These are phyloP conservation scores for Nothobranchius kuhntae DNA, from an alignment of 2,113 vertebrate genomes.

Conservation along the genomic window DNA sequence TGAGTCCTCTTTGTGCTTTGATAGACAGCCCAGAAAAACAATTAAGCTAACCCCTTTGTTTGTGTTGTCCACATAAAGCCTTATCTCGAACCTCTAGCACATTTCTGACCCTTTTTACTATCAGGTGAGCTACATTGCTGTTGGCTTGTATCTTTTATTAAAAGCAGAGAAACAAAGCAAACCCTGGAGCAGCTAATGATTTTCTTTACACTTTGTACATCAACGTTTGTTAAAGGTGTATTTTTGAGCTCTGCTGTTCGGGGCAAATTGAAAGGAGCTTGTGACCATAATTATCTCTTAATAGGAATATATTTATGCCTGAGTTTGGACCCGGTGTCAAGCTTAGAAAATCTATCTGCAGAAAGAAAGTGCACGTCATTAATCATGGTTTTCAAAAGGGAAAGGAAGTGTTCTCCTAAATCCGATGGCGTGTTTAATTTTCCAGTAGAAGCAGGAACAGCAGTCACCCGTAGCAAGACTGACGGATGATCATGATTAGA, in stretches of 20 bases:
- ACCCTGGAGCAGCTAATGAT: no score
- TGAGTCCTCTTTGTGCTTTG: no score
- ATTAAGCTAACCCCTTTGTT: no score
- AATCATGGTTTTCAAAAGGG: background rate
- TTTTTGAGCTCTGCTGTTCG: no score
- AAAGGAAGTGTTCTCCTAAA: background rate
- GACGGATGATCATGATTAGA: slow-evolving; percentile 22
- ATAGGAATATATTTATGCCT: background rate
- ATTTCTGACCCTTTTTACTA: no score
- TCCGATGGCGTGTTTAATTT: slow-evolving; percentile 8
- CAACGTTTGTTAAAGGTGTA: no score
- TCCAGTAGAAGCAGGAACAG: slow-evolving; percentile 17
- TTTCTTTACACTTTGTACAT: no score
- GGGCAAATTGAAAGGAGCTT: background rate
- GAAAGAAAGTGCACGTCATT: background rate
- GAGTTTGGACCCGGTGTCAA: background rate
- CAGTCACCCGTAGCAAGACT: slow-evolving; percentile 12
- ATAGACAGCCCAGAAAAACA: no score
- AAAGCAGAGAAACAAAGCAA: no score
- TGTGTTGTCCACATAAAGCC: no score
- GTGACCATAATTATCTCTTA: background rate
- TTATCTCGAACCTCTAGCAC: background rate
- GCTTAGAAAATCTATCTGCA: background rate
- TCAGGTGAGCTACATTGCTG: no score
- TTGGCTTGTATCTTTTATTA: no score